These are phyloP conservation scores for Epicauta chinensis DNA, from an alignment of 1,140 invertebrate species.

Conservation along the genomic window DNA sequence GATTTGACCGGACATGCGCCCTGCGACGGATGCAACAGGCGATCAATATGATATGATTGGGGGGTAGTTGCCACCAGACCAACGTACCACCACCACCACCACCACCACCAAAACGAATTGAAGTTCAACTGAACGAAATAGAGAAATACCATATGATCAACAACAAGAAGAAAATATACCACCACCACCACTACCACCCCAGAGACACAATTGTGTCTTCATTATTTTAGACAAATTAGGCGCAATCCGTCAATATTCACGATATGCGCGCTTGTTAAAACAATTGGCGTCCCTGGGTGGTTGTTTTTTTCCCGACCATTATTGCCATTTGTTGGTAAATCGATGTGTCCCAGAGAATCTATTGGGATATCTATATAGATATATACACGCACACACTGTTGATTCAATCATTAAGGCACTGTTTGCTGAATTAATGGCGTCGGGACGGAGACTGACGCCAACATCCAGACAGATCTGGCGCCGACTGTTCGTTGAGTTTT, in stretches of 20 bases:
- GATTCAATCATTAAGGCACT: conserved; percentile 41
- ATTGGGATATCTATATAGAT: background rate
- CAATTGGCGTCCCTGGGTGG: too few species aligned
- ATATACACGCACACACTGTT: conserved; percentile 31
- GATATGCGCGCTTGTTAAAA: too few species aligned
- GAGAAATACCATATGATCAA: background rate
- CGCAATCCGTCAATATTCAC: background rate
- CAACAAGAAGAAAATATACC: too few species aligned
- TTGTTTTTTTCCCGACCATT: too few species aligned
- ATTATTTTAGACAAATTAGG: background rate
- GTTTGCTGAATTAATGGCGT: conserved; percentile 42
- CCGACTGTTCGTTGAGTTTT: conserved; percentile 15
- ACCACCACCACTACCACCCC: background rate
- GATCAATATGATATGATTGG: conserved; percentile 23
- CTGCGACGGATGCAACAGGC: conserved; percentile 25
- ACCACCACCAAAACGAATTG: too few species aligned
- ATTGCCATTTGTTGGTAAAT: too few species aligned
- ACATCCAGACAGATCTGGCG: conserved; percentile 33
- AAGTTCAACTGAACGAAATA: too few species aligned
- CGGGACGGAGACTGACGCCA: conserved; percentile 36
- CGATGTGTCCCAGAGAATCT: background rate
- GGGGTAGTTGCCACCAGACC: background rate
- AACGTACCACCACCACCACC: background rate
- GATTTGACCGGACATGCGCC: conserved; percentile 15
- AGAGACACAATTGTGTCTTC: background rate